Evolutionary conservation across 2,113 vertebrate species (phyloP).

Genomic region (Chamaea fasciata): DNA sequence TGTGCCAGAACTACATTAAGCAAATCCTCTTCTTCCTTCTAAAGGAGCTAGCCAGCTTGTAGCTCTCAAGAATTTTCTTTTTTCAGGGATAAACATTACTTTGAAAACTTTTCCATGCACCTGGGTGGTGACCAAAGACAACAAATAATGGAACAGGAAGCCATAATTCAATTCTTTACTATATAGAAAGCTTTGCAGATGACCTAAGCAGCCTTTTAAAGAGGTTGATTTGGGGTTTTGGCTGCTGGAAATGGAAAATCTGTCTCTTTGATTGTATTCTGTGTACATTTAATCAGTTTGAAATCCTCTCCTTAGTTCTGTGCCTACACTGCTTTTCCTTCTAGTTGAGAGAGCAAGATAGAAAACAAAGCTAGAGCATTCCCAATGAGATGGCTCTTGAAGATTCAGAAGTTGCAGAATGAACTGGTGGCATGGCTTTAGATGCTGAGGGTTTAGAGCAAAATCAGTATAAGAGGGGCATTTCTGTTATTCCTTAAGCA

Average conservation of each 20-base stretch:
- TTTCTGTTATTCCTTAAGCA: neutral
- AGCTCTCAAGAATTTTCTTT: constrained; percentile 21
- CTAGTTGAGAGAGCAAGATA: neutral
- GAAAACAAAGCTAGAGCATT: neutral
- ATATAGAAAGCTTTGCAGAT: constrained; percentile 36
- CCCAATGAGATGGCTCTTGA: neutral
- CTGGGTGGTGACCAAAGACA: constrained; percentile 53
- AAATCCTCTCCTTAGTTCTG: neutral
- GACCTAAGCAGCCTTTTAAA: constrained; percentile 11
- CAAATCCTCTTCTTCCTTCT: constrained; percentile 58
- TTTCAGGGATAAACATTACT: constrained; percentile 29
- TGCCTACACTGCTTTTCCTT: neutral
- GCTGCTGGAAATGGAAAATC: constrained; percentile 29
- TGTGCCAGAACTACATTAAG: constrained; percentile 47
- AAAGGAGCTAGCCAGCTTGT: neutral
- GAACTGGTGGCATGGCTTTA: neutral
- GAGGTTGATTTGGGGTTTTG: neutral
- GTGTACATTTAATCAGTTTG: neutral
- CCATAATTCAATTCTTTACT: constrained; percentile 36
- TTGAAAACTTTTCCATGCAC: constrained; percentile 57
- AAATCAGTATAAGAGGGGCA: neutral
- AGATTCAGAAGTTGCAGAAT: neutral
- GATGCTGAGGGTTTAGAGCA: neutral
- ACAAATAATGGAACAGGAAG: constrained; percentile 59
- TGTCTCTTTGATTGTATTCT: neutral